Evolutionary conservation across 2,113 vertebrate species (phyloP).

Genomic region (Carassius gibelio): DNA sequence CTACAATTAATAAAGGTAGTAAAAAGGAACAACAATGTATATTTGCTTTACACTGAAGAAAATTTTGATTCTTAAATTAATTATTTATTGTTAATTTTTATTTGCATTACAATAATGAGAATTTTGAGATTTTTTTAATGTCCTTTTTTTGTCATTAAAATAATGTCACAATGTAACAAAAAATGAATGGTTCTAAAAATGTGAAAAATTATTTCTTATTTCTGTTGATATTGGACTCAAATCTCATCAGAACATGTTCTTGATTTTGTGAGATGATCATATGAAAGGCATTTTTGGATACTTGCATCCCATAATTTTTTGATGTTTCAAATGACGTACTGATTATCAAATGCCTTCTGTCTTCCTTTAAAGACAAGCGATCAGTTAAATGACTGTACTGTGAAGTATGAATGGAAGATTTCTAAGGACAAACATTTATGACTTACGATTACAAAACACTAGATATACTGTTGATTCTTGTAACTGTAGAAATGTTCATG

Average conservation of each 20-base stretch:
- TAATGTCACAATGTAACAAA: neutral
- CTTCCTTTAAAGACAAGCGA: neutral
- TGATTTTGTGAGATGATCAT: neutral
- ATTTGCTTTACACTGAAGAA: too few relatives aligned
- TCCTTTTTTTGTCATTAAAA: neutral
- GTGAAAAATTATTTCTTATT: neutral
- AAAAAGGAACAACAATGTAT: too few relatives aligned
- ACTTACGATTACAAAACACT: neutral
- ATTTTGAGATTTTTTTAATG: neutral
- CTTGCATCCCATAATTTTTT: neutral
- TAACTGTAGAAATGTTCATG: neutral
- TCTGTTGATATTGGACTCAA: neutral
- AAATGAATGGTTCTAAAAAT: neutral
- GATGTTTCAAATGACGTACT: constrained; percentile 15
- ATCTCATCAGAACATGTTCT: neutral
- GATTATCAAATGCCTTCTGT: constrained; percentile 21
- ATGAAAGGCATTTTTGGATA: neutral
- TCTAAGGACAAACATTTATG: neutral
- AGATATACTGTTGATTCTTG: neutral
- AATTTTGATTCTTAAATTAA: too few relatives aligned
- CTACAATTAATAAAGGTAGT: too few relatives aligned
- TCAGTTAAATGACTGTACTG: neutral
- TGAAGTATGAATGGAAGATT: neutral
- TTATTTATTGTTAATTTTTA: neutral
- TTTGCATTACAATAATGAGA: neutral